Evolutionary conservation across 2,888 invertebrate species (phyloP).

Genomic region (Nowickia ferox): DNA sequence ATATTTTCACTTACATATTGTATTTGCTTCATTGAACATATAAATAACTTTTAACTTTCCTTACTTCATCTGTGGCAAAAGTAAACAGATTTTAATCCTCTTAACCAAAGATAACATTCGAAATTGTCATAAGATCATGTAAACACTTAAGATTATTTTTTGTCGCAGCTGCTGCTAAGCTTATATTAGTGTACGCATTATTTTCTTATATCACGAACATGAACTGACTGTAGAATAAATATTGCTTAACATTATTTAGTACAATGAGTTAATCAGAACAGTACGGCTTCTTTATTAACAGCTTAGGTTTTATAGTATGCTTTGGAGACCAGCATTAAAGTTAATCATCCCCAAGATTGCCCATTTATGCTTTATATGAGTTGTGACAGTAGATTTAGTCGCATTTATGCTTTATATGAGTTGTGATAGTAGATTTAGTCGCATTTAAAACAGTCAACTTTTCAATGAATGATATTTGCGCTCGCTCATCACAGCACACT

Average conservation of each 20-base stretch:
- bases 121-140: constrained; percentile 15
- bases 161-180: not conserved
- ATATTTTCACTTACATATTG: not conserved
- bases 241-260: not conserved
- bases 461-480: no score
- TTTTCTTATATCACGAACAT: not conserved
- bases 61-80: not conserved
- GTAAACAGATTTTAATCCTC: constrained; percentile 17
- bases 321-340: no score
- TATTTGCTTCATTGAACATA: not conserved
- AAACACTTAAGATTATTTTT: not conserved
- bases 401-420: no score
- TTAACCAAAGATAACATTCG: constrained; percentile 28
- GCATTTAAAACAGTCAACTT: no score
- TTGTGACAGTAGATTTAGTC: no score
- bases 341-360: no score
- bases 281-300: no score
- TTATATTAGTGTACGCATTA: not conserved
- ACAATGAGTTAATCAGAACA: not conserved
- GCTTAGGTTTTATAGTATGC: no score
- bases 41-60: not conserved
- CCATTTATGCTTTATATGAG: no score
- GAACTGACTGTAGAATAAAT: not conserved
- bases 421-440: no score
- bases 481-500: no score